Conservation (phyloP, 1,140 invertebrate species). For the Carcinoscorpius rotundicauda region DNA sequence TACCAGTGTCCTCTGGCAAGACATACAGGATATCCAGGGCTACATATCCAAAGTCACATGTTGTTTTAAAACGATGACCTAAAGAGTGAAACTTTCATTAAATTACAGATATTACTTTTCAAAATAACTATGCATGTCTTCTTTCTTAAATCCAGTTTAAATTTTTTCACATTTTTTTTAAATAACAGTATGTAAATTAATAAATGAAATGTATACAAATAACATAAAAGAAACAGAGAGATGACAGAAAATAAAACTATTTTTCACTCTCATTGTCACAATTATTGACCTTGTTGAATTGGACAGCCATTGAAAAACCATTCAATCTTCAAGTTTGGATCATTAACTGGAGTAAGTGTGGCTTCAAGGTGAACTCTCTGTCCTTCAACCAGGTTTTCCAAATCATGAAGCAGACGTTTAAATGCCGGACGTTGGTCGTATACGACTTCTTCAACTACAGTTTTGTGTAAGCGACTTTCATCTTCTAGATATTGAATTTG, state of each 20-base stretch:
- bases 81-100: not conserved
- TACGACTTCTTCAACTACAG: constrained; percentile 55
- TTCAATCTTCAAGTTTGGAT: constrained; percentile 88
- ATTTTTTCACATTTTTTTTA: no score
- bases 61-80: constrained; percentile 46
- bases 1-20: constrained; percentile 36
- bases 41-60: constrained; percentile 44
- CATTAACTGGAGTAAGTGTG: constrained; percentile 87
- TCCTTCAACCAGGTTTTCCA: constrained; percentile 63
- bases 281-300: constrained; percentile 54
- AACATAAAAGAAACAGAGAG: no score
- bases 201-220: no score
- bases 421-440: constrained; percentile 75
- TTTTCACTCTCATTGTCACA: no score
- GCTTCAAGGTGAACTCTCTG: constrained; percentile 89
- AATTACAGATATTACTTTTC: no score
- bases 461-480: constrained; percentile 58
- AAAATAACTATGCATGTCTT: no score
- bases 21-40: constrained; percentile 43
- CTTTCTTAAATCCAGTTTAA: no score
- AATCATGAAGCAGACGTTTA: constrained; percentile 67
- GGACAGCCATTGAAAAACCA: constrained; percentile 88
- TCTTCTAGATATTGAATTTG: constrained; percentile 87
- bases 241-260: no score
- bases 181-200: no score